Evolutionary conservation across 2,797 vertebrate species (phyloP).

Genomic region (Eidolon dupreanum): DNA sequence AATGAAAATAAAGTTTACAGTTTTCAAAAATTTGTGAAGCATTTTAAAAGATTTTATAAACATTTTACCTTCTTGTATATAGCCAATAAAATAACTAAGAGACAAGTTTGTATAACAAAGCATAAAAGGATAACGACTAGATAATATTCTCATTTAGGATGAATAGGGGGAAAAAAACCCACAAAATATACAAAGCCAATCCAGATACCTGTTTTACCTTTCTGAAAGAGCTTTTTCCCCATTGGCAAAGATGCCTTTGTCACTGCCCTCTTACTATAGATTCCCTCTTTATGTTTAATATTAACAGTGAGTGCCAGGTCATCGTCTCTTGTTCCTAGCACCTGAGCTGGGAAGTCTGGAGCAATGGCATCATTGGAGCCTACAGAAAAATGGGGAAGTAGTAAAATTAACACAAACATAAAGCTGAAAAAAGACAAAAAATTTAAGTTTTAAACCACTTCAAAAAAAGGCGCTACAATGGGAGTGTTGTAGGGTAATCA

Average conservation of each 20-base stretch:
- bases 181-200: neutral
- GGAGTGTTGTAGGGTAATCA: neutral
- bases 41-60: conserved; percentile 23
- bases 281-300: conserved; percentile 86
- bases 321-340: conserved; percentile 83
- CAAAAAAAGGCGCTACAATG: neutral
- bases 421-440: neutral
- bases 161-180: neutral
- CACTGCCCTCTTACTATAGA: conserved; percentile 87
- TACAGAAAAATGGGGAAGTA: conserved; percentile 74
- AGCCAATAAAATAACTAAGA: neutral
- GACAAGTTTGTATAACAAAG: neutral
- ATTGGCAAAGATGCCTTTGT: conserved; percentile 55
- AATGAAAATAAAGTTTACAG: conserved; percentile 33
- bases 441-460: neutral
- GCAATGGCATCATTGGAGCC: conserved; percentile 92
- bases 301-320: conserved; percentile 69
- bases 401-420: neutral
- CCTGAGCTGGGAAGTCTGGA: conserved; percentile 83
- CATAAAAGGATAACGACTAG: neutral
- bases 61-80: neutral
- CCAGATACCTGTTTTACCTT: conserved; percentile 68
- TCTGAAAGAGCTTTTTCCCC: neutral
- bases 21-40: conserved; percentile 19
- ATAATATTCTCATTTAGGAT: conserved; percentile 42